phyloP scores from a whole-genome alignment of 2,113 vertebrate genomes.

The Clarias macrocephalus region DNA sequence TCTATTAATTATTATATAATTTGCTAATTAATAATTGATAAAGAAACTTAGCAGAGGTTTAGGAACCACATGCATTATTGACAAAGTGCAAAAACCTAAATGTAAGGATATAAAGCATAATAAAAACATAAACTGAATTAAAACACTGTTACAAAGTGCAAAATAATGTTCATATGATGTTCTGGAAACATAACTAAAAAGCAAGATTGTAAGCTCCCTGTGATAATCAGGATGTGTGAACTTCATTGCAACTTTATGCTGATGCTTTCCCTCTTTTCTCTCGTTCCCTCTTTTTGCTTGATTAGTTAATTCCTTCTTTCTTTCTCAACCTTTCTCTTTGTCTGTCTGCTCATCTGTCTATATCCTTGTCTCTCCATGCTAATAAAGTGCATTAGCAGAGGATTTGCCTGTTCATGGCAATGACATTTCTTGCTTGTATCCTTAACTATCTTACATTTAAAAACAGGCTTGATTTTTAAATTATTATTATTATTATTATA shows the following conservation, averaged over 20 bases:
- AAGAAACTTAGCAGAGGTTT: not conserved
- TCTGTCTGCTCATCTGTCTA: not conserved
- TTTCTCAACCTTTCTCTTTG: not conserved
- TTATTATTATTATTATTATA: constrained; percentile 1
- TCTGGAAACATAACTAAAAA: not conserved
- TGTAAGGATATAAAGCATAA: constrained; percentile 5
- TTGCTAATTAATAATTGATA: constrained; percentile 5
- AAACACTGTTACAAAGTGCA: constrained; percentile 1
- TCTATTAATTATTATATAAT: not conserved
- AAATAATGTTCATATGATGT: constrained; percentile 5
- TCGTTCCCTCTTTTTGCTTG: not conserved
- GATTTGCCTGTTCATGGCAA: not conserved
- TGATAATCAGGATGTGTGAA: constrained; percentile 38
- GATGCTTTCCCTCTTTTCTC: not conserved
- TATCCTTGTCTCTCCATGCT: not conserved
- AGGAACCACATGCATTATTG: constrained; percentile 30
- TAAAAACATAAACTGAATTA: constrained; percentile 8
- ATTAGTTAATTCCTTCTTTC: not conserved
- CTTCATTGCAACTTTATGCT: constrained; percentile 25
- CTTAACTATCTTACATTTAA: constrained; percentile 16
- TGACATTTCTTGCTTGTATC: not conserved
- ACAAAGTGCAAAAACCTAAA: constrained; percentile 50
- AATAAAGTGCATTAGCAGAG: constrained; percentile 40
- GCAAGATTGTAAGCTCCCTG: constrained; percentile 36
- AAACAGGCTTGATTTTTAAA: constrained; percentile 28